Conservation (phyloP, 2,113 vertebrate genomes). For the Nannobrachium achirus region DNA sequence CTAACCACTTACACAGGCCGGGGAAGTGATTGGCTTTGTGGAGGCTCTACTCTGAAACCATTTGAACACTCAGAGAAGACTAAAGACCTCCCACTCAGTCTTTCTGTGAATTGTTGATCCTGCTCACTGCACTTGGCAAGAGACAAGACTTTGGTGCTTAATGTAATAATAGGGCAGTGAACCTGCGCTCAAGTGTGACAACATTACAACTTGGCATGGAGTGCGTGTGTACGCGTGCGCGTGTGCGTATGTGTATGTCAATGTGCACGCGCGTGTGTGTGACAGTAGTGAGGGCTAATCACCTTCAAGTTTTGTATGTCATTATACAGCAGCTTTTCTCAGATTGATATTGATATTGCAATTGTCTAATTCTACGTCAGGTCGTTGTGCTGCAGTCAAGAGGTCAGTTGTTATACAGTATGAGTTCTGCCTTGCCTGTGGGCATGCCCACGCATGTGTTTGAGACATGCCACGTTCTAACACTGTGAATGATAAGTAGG, state of each 20-base stretch:
- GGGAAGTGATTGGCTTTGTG: background rate
- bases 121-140: conserved; percentile 33
- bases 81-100: conserved; percentile 19
- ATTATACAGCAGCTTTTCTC: too few relatives aligned
- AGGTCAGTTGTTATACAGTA: too few relatives aligned
- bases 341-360: too few relatives aligned
- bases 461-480: background rate
- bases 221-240: conserved; percentile 16
- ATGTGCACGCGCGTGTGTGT: background rate
- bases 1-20: background rate
- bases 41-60: background rate
- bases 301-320: too few relatives aligned
- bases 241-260: conserved; percentile 8
- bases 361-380: too few relatives aligned
- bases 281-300: background rate
- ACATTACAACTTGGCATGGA: background rate
- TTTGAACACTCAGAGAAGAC: conserved; percentile 20
- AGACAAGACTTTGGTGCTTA: conserved; percentile 32
- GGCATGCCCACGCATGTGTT: background rate
- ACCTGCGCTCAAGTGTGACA: conserved; percentile 2
- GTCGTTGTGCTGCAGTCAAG: too few relatives aligned
- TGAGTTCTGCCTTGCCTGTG: too few relatives aligned
- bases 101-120: conserved; percentile 15
- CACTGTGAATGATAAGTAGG: conserved; percentile 6
- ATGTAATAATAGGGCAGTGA: conserved; percentile 29